Evolutionary conservation across 2,888 invertebrate genomes (phyloP).

Genomic region (Hemithea aestivaria): DNA sequence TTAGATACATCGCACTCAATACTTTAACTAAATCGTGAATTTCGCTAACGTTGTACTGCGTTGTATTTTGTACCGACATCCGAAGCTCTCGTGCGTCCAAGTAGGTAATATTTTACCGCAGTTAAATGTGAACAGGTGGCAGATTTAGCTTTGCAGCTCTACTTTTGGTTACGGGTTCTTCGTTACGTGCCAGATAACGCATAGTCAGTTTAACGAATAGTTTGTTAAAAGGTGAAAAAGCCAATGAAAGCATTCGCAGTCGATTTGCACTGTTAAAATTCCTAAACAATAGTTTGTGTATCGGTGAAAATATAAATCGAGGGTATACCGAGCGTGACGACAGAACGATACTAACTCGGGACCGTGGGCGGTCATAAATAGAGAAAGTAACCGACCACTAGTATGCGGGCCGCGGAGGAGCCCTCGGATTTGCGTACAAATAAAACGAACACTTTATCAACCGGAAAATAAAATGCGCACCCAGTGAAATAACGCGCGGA

Average conservation of each 20-base stretch:
- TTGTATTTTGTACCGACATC: conserved; percentile 7
- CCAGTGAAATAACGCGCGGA: conserved; percentile 34
- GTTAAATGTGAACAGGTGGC: conserved; percentile 4
- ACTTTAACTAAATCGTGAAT: conserved; percentile 24
- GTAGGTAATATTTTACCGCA: conserved; percentile 12
- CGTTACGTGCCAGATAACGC: too few relatives aligned
- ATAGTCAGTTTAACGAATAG: too few relatives aligned
- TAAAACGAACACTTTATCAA: conserved; percentile 64
- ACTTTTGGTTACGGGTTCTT: too few relatives aligned
- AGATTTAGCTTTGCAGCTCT: conserved; percentile 1
- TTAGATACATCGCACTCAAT: conserved; percentile 59
- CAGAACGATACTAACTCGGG: conserved; percentile 62
- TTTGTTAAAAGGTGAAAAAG: conserved; percentile 14
- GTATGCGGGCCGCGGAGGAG: conserved; percentile 47
- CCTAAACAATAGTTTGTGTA: conserved; percentile 40
- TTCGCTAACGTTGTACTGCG: conserved; percentile 11
- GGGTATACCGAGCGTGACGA: conserved; percentile 67
- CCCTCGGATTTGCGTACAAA: conserved; percentile 68
- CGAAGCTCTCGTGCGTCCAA: conserved; percentile 2
- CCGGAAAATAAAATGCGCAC: conserved; percentile 53
- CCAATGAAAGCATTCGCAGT: conserved; percentile 19
- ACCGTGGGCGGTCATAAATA: conserved; percentile 62
- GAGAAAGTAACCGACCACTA: conserved; percentile 61
- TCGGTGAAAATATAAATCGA: conserved; percentile 61
- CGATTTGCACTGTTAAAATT: conserved; percentile 30